Conservation (phyloP, 2,113 vertebrate genomes). For the Alethe diademata region DNA sequence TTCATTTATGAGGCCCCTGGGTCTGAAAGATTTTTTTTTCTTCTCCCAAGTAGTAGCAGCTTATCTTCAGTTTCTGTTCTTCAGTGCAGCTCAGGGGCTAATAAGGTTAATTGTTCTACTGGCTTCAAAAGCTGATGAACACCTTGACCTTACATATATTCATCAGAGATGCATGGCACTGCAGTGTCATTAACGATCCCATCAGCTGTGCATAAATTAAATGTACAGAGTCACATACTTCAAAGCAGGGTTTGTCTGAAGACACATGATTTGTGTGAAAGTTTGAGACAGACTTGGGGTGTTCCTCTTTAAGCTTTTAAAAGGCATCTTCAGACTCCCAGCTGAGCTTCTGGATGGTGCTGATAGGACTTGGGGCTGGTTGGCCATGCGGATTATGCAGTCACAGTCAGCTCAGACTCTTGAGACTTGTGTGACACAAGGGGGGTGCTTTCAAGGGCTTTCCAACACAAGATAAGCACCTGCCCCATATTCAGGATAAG, state of each 20-base stretch:
- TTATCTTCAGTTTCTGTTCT: background rate
- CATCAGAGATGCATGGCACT: background rate
- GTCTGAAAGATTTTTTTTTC: background rate
- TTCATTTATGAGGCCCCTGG: background rate
- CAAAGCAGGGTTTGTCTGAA: conserved; percentile 5
- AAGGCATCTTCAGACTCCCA: background rate
- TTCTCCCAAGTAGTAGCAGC: background rate
- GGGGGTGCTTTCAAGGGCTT: background rate
- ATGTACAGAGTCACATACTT: background rate
- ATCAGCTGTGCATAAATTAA: background rate
- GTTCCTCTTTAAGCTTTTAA: background rate
- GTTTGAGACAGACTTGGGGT: background rate
- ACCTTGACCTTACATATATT: background rate
- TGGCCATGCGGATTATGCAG: background rate
- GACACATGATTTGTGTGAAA: background rate
- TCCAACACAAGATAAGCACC: conserved; percentile 9
- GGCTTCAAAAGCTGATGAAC: background rate
- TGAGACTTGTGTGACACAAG: background rate
- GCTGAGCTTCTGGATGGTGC: conserved; percentile 19
- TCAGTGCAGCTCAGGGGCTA: background rate
- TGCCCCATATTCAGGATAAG: background rate
- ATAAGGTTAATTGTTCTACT: conserved; percentile 13
- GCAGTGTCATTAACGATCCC: background rate
- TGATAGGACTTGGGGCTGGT: conserved; percentile 8
- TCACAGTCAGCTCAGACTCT: conserved; percentile 7